Percentiles rank a stretch among this genome's conserved stretches.
Evolutionary conservation across 2,888 invertebrate genomes (phyloP).

Genomic region (Globia sparganii): DNA sequence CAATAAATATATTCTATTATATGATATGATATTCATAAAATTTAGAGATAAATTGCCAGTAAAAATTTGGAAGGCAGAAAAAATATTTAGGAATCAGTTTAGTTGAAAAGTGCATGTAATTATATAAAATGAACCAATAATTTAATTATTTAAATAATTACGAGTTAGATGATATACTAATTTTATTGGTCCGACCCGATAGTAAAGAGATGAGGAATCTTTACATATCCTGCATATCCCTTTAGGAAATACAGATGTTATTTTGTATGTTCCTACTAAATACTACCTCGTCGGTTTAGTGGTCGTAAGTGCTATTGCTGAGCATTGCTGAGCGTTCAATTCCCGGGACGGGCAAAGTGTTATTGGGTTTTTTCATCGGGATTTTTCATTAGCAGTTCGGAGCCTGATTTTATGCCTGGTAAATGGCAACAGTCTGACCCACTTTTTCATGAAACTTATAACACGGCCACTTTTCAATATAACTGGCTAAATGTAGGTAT

Average conservation of each 20-base stretch:
- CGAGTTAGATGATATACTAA: no score
- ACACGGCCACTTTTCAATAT: neutral
- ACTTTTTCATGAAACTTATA: neutral
- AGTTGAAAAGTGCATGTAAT: no score
- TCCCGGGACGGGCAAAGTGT: neutral
- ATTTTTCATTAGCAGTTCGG: neutral
- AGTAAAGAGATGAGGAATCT: no score
- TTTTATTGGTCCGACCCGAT: no score
- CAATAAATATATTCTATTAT: no score
- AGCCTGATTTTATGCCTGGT: neutral
- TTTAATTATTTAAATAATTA: no score
- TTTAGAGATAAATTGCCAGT: no score
- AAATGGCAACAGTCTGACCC: neutral
- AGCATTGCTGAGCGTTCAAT: neutral
- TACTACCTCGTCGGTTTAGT: neutral
- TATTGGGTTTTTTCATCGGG: neutral
- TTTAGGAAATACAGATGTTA: no score
- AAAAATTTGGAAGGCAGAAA: no score
- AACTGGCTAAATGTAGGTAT: neutral
- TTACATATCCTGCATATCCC: neutral
- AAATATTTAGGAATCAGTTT: no score
- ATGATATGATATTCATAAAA: no score
- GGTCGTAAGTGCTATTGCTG: neutral
- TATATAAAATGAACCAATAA: no score
- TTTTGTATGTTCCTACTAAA: neutral